These are phyloP conservation scores for Sitta europaea DNA, from an alignment of 2,113 vertebrate genomes.

Conservation along the genomic window DNA sequence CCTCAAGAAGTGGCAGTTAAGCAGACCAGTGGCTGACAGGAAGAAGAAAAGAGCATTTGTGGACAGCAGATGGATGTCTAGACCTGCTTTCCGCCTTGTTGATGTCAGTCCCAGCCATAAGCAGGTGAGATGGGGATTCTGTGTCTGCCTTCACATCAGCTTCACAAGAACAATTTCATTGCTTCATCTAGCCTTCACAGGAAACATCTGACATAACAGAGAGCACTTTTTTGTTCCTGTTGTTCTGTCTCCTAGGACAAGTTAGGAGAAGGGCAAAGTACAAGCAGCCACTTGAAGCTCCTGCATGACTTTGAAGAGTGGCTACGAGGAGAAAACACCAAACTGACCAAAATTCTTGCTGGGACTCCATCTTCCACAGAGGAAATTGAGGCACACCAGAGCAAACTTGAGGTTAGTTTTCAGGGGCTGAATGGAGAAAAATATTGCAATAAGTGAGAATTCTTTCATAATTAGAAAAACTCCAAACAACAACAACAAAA, in stretches of 20 bases:
- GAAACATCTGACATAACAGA: not conserved
- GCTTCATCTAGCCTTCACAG: not conserved
- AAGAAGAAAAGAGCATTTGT: not conserved
- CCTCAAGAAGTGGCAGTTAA: slow-evolving; percentile 3
- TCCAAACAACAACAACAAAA: not conserved
- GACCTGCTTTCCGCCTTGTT: not conserved
- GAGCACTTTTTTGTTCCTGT: not conserved
- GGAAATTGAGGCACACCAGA: slow-evolving; percentile 59
- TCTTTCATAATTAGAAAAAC: not conserved
- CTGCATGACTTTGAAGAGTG: slow-evolving; percentile 79
- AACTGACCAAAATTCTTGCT: slow-evolving; percentile 70
- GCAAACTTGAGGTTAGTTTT: slow-evolving; percentile 78
- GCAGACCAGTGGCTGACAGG: not conserved
- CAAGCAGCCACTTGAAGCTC: not conserved
- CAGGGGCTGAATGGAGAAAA: not conserved
- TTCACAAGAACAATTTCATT: not conserved
- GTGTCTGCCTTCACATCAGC: not conserved
- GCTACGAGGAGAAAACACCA: slow-evolving; percentile 76
- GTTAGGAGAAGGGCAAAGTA: not conserved
- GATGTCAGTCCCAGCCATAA: not conserved
- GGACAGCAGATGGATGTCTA: not conserved
- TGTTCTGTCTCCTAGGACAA: not conserved
- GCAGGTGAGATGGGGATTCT: slow-evolving; percentile 18
- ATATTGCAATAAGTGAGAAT: not conserved
- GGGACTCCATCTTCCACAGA: slow-evolving; percentile 8